Evolutionary conservation across 2,888 invertebrate species (phyloP).

Genomic region (Caenorhabditis uteleia): DNA sequence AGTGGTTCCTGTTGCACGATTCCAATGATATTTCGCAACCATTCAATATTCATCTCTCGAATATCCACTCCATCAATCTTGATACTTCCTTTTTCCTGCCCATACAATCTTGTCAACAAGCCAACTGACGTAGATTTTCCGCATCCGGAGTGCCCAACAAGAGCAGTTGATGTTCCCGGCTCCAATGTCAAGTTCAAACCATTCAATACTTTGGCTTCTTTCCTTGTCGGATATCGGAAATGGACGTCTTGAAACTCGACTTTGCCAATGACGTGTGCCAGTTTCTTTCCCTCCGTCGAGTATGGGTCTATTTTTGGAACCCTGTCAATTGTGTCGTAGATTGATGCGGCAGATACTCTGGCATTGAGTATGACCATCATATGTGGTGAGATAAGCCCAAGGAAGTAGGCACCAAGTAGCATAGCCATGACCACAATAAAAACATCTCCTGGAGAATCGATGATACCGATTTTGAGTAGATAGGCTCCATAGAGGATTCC

Average conservation of each 20-base stretch:
- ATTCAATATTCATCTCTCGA: conserved; percentile 33
- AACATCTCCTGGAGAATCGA: conserved; percentile 56
- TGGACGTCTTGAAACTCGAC: conserved; percentile 56
- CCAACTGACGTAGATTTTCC: conserved; percentile 79
- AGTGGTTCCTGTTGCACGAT: conserved; percentile 52
- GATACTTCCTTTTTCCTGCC: conserved; percentile 77
- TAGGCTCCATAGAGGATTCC: conserved; percentile 56
- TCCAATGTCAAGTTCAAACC: conserved; percentile 69
- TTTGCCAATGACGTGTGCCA: conserved; percentile 42
- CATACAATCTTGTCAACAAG: conserved; percentile 78
- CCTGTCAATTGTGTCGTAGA: conserved; percentile 60
- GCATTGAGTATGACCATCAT: conserved; percentile 63
- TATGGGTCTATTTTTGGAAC: conserved; percentile 58
- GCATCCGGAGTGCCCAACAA: conserved; percentile 78
- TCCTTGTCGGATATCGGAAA: conserved; percentile 58
- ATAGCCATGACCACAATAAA: conserved; percentile 56
- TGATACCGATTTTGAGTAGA: conserved; percentile 46
- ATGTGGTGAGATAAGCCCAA: conserved; percentile 63
- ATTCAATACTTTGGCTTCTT: conserved; percentile 60
- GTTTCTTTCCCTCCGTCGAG: conserved; percentile 39
- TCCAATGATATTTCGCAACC: conserved; percentile 37
- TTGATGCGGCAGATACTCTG: conserved; percentile 61
- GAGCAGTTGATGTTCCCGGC: conserved; percentile 69
- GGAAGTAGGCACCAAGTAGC: conserved; percentile 56
- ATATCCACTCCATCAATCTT: conserved; percentile 41